Base-by-base conservation (phyloP, 2,797 vertebrate genomes). In the Lacerta agilis region DNA sequence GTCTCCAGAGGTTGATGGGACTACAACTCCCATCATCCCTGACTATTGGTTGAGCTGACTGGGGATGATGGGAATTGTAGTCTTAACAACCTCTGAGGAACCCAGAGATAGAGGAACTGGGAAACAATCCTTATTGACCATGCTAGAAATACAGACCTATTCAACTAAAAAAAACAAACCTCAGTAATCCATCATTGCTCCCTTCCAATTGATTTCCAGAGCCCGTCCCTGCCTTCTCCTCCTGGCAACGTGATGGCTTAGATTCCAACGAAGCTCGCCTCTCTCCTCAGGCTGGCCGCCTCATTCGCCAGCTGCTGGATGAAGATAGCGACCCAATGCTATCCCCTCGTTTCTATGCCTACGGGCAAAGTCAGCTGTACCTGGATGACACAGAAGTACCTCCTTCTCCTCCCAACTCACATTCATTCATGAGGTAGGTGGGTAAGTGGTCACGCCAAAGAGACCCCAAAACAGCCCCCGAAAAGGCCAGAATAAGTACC, bases 301-400 rank as follows among this genome's bases (percentile, higher is more conserved):
- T 98, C 79, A 99, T 99, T 87, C 98, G 97, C 11, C 99, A 99
- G 92, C 97, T 99, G 7, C 91, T 99, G 91, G 98, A 99, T 82
- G 98, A 98, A 83, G 98, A 98, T 95, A 98, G 98, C 0, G 98
- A 99, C 95, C 99, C 99, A 8, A 98, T 99, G 98, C 95, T 98
- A 87, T 99, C 99, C 1, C 99, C 99, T 27, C 98, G 99, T 25
- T 99, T 98, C 96, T 98, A 99, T 4, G 97, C 97, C 85, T 99
- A 98, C 0, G 98, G 98, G 79, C 98, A 99, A 72, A 97, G 98
- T 89, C 97, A 98, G 36, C 98, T 99, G 94, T 99, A 99, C 94
- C 97, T 99, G 94, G 98, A 99, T 18, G 99, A 99, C 95, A 98
- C 99, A 0, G 99, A 99, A 96, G 99, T 99, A 92, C 99, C 99